phyloP scores from a whole-genome alignment of 2,888 invertebrate species.

The Rhagophthalmus giganteus region DNA sequence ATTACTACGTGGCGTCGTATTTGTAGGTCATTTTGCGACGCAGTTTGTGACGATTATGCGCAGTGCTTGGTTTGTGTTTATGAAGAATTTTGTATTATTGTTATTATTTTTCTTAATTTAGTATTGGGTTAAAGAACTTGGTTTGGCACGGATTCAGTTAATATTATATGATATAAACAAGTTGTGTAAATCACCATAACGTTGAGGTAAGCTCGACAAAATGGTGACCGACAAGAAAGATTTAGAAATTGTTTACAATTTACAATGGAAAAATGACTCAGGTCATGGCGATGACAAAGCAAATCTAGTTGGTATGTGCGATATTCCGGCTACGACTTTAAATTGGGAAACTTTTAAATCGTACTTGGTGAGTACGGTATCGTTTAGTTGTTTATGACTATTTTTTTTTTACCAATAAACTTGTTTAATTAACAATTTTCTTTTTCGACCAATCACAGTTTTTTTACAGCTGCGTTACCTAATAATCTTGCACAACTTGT shows the following conservation, averaged over 20 bases:
- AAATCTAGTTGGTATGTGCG: constrained; percentile 54
- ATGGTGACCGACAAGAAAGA: constrained; percentile 44
- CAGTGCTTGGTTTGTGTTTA: constrained; percentile 1
- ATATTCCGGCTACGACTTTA: constrained; percentile 53
- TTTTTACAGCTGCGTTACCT: no score
- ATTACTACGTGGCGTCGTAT: background rate
- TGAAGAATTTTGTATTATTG: constrained; percentile 3
- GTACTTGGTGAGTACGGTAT: constrained; percentile 56
- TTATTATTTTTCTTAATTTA: no score
- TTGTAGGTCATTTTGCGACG: constrained; percentile 2
- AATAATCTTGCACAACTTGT: no score
- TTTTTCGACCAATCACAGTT: constrained; percentile 6
- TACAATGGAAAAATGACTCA: constrained; percentile 53
- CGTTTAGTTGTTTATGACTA: no score
- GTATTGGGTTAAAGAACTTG: no score
- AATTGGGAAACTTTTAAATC: constrained; percentile 55
- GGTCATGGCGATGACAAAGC: constrained; percentile 49
- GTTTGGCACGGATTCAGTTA: no score
- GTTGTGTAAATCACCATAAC: background rate
- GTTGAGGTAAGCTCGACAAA: constrained; percentile 7
- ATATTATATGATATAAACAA: no score
- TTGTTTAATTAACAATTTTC: background rate
- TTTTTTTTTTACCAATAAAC: no score
- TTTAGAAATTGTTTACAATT: constrained; percentile 53
- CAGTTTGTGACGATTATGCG: background rate